phyloP scores from a whole-genome alignment of 2,113 vertebrate species.

The Isurus oxyrinchus region DNA sequence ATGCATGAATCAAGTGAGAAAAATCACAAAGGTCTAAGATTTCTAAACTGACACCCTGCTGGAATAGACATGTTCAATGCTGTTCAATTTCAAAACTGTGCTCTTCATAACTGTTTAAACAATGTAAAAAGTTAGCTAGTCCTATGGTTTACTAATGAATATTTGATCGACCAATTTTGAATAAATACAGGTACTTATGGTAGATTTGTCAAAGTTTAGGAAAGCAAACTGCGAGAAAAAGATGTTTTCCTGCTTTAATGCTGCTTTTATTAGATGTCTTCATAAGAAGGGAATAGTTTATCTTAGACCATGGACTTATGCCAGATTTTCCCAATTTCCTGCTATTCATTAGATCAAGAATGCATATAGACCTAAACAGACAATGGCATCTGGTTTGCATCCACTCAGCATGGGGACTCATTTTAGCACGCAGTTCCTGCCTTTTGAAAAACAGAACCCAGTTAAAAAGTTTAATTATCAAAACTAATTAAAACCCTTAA shows the following conservation, averaged over 20 bases:
- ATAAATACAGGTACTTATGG: neutral
- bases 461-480: conserved; percentile 51
- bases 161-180: neutral
- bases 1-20: neutral
- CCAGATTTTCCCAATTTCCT: conserved; percentile 58
- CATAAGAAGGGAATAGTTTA: conserved; percentile 38
- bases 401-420: conserved; percentile 46
- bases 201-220: neutral
- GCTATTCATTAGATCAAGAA: conserved; percentile 58
- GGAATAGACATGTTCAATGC: neutral
- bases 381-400: conserved; percentile 56
- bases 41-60: neutral
- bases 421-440: conserved; percentile 47
- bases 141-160: neutral
- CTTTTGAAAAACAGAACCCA: conserved; percentile 49
- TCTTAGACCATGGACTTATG: conserved; percentile 51
- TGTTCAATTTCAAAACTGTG: neutral
- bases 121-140: neutral
- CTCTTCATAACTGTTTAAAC: conserved; percentile 10
- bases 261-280: neutral
- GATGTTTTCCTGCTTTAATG: neutral
- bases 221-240: neutral
- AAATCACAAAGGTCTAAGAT: neutral
- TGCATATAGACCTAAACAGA: conserved; percentile 45
- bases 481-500: conserved; percentile 55